These are phyloP conservation scores for Alcedo quadribrachys DNA, from an alignment of 2,797 vertebrate genomes.

Conservation along the genomic window DNA sequence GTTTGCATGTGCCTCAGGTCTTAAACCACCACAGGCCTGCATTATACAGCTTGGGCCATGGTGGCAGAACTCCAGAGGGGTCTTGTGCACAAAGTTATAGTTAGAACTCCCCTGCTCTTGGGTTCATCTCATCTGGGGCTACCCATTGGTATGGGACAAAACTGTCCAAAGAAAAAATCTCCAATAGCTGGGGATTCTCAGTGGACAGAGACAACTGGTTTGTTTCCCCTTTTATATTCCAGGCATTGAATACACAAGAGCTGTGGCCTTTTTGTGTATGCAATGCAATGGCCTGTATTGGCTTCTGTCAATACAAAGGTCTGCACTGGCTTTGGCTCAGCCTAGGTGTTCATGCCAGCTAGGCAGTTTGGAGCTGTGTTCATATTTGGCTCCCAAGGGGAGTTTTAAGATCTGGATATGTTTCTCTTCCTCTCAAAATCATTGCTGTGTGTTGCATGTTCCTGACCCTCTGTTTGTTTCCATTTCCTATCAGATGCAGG, in stretches of 20 bases:
- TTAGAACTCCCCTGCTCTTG: not conserved
- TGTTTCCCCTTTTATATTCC: not conserved
- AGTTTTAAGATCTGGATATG: not conserved
- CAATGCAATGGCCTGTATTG: no score
- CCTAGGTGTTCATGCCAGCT: not conserved
- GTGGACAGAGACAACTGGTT: not conserved
- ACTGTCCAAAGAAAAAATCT: not conserved
- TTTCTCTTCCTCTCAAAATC: not conserved
- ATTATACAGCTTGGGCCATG: not conserved
- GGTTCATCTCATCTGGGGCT: not conserved
- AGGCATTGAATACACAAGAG: not conserved
- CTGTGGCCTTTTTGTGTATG: rapidly evolving
- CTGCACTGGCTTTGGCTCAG: not conserved
- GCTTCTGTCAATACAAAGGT: not conserved
- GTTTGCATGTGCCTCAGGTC: not conserved
- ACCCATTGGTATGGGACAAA: not conserved
- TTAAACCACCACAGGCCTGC: not conserved
- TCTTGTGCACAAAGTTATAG: not conserved
- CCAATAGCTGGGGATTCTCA: not conserved
- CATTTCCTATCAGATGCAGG: not conserved
- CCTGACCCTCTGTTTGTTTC: not conserved
- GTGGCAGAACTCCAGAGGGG: not conserved
- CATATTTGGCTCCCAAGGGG: not conserved
- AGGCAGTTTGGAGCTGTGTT: not conserved
- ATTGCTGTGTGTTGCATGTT: not conserved